These are phyloP conservation scores for Teleiodes luculella DNA, from an alignment of 2,888 invertebrate genomes.

Conservation along the genomic window DNA sequence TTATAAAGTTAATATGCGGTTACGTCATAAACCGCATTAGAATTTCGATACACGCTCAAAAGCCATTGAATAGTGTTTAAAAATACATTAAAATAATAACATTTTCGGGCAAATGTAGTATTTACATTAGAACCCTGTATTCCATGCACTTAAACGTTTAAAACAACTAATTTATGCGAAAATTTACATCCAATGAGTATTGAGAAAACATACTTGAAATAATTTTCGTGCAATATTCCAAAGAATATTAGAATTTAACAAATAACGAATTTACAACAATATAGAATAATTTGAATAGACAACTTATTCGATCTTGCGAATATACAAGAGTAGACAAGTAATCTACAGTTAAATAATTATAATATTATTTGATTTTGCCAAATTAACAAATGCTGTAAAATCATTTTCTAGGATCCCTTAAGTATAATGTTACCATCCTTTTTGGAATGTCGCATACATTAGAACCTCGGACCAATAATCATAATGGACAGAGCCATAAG, in stretches of 20 bases:
- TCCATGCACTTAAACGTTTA: constrained; percentile 48
- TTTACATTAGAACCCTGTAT: constrained; percentile 51
- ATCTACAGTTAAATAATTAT: too few relatives aligned
- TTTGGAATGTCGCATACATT: constrained; percentile 15
- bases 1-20: too few relatives aligned
- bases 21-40: too few relatives aligned
- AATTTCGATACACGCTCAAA: too few relatives aligned
- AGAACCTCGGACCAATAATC: too few relatives aligned
- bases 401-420: too few relatives aligned
- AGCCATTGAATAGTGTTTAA: not conserved
- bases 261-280: constrained; percentile 10
- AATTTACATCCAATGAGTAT: constrained; percentile 50
- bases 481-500: too few relatives aligned
- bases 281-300: constrained; percentile 22
- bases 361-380: not conserved
- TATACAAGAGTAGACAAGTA: constrained; percentile 43
- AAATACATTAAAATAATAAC: constrained; percentile 6
- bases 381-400: too few relatives aligned
- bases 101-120: constrained; percentile 34
- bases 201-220: constrained; percentile 20
- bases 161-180: constrained; percentile 35
- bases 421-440: not conserved
- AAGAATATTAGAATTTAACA: constrained; percentile 24
- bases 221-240: not conserved
- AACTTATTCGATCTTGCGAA: constrained; percentile 42